A percentile compares a stretch with the other conserved stretches of the same genome.
phyloP scores from a whole-genome alignment of 2,888 invertebrate genomes.

The Acheta domesticus region DNA sequence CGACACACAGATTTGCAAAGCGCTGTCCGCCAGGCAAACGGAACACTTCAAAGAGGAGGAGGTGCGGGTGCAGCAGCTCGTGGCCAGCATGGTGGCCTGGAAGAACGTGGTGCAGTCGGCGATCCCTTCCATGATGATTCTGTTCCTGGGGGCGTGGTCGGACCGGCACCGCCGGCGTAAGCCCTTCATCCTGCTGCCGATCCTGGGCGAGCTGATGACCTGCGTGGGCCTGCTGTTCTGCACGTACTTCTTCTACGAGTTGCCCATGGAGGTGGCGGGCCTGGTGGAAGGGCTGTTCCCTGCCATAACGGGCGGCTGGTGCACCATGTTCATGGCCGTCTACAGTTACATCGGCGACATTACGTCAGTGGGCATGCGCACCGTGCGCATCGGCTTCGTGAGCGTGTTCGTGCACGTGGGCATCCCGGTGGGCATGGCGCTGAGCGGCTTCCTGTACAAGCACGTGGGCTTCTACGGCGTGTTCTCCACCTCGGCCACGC shows the following conservation, averaged over 20 bases:
- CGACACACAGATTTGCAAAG: slow-evolving; percentile 69
- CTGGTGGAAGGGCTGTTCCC: slow-evolving; percentile 78
- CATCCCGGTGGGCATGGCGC: slow-evolving; percentile 82
- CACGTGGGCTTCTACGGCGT: slow-evolving; percentile 80
- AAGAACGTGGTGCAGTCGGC: slow-evolving; percentile 80
- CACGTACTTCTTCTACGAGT: slow-evolving; percentile 72
- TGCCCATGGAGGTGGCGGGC: slow-evolving; percentile 73
- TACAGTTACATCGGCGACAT: slow-evolving; percentile 87
- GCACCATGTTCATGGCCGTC: slow-evolving; percentile 86
- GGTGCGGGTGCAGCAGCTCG: slow-evolving; percentile 63
- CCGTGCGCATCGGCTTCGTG: slow-evolving; percentile 79
- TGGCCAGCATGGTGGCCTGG: slow-evolving; percentile 80
- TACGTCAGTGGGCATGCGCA: slow-evolving; percentile 77
- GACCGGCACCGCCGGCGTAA: slow-evolving; percentile 64
- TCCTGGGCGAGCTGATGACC: slow-evolving; percentile 74
- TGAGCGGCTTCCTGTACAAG: slow-evolving; percentile 75
- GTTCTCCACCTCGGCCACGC: slow-evolving; percentile 69
- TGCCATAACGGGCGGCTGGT: slow-evolving; percentile 80
- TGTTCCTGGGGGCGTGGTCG: slow-evolving; percentile 76
- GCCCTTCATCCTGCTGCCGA: slow-evolving; percentile 79
- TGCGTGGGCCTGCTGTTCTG: slow-evolving; percentile 75
- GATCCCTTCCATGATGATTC: slow-evolving; percentile 73
- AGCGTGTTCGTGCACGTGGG: slow-evolving; percentile 86
- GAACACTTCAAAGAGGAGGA: slow-evolving; percentile 60
- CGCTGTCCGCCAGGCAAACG: slow-evolving; percentile 70